Evolutionary conservation across 2,888 invertebrate species (phyloP).

Genomic region (Teinopalpus imperialis): DNA sequence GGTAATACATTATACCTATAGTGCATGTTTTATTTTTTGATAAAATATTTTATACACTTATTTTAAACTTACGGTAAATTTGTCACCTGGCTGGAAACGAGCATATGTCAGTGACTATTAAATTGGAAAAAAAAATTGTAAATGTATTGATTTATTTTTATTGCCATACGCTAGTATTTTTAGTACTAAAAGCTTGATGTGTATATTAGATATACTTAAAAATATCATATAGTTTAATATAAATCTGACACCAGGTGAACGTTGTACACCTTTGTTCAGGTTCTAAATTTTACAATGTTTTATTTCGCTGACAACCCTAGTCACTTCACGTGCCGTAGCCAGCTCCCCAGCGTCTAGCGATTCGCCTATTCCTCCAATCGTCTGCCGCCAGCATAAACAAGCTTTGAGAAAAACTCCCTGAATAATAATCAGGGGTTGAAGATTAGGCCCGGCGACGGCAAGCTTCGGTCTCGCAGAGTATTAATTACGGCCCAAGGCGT

Average conservation of each 20-base stretch:
- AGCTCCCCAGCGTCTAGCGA: slow-evolving; percentile 23
- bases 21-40: too few relatives aligned
- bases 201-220: neutral
- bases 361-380: slow-evolving; percentile 17
- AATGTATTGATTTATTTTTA: too few relatives aligned
- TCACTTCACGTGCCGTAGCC: slow-evolving; percentile 41
- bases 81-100: too few relatives aligned
- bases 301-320: slow-evolving; percentile 23
- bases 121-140: too few relatives aligned
- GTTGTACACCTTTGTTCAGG: too few relatives aligned
- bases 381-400: slow-evolving; percentile 44
- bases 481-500: slow-evolving; percentile 64
- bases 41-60: too few relatives aligned
- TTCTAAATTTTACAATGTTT: neutral
- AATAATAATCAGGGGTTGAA: slow-evolving; percentile 40
- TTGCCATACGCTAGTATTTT: too few relatives aligned
- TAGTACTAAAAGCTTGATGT: too few relatives aligned
- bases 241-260: neutral
- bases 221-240: neutral
- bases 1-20: too few relatives aligned
- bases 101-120: too few relatives aligned
- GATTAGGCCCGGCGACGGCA: slow-evolving; percentile 39
- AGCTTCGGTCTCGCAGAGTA: slow-evolving; percentile 50
- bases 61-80: too few relatives aligned
- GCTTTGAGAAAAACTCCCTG: slow-evolving; percentile 47